phyloP scores from a whole-genome alignment of 2,888 invertebrate species.

The Sipha maydis region DNA sequence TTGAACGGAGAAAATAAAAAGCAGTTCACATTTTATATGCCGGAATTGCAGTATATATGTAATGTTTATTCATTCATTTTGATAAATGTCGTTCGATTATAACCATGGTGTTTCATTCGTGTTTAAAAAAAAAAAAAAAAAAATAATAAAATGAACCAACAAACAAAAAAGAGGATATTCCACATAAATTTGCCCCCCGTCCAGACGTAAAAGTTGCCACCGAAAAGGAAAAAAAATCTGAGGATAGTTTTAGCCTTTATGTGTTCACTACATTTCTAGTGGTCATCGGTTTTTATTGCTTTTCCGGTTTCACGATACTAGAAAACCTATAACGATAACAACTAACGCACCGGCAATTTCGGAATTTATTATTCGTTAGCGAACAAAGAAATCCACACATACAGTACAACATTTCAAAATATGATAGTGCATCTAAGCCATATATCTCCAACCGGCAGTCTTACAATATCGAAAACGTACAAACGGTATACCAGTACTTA shows the following conservation, averaged over 20 bases:
- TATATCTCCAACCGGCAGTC: no score
- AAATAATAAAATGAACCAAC: not conserved
- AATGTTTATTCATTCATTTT: not conserved
- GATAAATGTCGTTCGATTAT: constrained; percentile 5
- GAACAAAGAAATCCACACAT: not conserved
- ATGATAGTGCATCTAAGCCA: not conserved
- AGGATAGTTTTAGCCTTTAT: constrained; percentile 14
- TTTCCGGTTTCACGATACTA: constrained; percentile 22
- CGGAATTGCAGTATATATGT: not conserved
- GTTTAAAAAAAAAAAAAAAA: constrained; percentile 5
- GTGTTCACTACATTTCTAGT: constrained; percentile 15
- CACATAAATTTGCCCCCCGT: constrained; percentile 21
- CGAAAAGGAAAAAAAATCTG: not conserved
- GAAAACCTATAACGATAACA: constrained; percentile 8
- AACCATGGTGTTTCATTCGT: not conserved
- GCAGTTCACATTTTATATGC: not conserved
- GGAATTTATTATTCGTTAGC: constrained; percentile 26
- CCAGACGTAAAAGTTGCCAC: constrained; percentile 4
- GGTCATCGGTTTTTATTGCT: constrained; percentile 52
- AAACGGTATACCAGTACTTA: no score
- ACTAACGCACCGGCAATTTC: constrained; percentile 1
- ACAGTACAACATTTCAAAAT: not conserved
- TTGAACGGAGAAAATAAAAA: not conserved
- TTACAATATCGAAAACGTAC: no score
- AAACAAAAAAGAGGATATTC: constrained; percentile 17